These are phyloP conservation scores for Tinamus major DNA, from an alignment of 2,797 vertebrate species.

Conservation along the genomic window DNA sequence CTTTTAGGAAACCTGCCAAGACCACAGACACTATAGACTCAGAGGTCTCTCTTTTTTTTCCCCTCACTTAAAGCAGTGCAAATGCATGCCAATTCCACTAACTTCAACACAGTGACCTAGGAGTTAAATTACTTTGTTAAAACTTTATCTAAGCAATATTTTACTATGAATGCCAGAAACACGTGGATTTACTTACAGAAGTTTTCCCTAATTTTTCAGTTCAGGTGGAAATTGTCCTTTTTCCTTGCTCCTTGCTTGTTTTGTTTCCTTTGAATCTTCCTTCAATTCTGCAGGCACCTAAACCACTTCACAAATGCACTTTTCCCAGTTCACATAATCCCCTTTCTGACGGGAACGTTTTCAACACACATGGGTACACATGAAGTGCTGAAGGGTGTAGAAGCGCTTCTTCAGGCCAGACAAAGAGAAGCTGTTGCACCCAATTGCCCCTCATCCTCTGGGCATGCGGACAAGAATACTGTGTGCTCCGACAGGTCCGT, in stretches of 20 bases:
- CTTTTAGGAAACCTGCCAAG: background rate
- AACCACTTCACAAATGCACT: background rate
- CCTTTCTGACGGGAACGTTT: background rate
- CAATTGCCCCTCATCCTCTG: background rate
- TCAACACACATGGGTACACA: background rate
- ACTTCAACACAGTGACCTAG: background rate
- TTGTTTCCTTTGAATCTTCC: background rate
- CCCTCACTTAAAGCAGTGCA: background rate
- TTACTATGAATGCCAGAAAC: background rate
- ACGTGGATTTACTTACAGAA: background rate
- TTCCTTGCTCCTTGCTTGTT: background rate
- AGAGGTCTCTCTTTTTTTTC: background rate
- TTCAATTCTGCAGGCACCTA: background rate
- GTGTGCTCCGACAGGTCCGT: background rate
- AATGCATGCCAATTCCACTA: background rate
- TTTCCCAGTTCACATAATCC: fast-evolving
- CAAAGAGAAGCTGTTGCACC: background rate
- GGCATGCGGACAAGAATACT: background rate
- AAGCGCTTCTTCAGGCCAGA: background rate
- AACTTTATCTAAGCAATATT: background rate
- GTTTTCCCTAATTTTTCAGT: background rate
- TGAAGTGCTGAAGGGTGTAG: background rate
- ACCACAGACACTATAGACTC: background rate
- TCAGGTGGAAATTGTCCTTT: background rate
- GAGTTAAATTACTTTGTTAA: background rate